These are phyloP conservation scores for Trachelus tabidus DNA, from an alignment of 2,888 invertebrate genomes.

Conservation along the genomic window DNA sequence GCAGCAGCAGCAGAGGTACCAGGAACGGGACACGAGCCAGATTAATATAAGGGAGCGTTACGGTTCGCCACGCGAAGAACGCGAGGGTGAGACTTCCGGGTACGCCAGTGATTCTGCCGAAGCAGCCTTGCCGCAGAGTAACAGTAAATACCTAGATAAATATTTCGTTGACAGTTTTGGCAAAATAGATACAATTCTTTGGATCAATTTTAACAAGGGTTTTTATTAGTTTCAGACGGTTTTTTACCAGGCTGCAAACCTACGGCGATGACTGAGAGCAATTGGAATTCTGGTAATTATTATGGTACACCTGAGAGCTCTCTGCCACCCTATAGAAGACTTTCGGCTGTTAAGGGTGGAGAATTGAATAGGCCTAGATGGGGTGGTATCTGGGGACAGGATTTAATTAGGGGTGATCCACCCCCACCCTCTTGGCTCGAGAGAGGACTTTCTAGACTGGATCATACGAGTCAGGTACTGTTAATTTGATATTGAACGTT, in stretches of 20 bases:
- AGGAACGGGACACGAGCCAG: conserved; percentile 61
- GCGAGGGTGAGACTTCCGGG: conserved; percentile 78
- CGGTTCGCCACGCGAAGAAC: conserved; percentile 48
- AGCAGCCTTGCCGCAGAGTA: conserved; percentile 35
- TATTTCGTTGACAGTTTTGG: too few relatives aligned
- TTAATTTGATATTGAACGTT: too few relatives aligned
- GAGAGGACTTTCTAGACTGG: conserved; percentile 57
- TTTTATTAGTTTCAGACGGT: conserved; percentile 1
- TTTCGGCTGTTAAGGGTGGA: conserved; percentile 45
- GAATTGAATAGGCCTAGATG: conserved; percentile 59
- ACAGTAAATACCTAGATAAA: too few relatives aligned
- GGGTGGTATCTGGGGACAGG: conserved; percentile 59
- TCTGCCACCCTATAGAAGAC: conserved; percentile 49
- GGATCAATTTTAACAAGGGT: too few relatives aligned
- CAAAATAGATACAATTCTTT: too few relatives aligned
- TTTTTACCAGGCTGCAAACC: conserved; percentile 27
- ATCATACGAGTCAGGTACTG: conserved; percentile 55
- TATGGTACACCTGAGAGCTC: conserved; percentile 52
- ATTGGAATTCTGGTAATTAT: conserved; percentile 53
- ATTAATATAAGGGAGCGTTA: conserved; percentile 12
- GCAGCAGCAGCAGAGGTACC: conserved; percentile 23
- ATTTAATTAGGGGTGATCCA: conserved; percentile 44
- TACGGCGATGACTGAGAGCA: conserved; percentile 45
- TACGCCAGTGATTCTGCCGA: conserved; percentile 82
- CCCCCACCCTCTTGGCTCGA: conserved; percentile 65